These are phyloP conservation scores for Amphibalanus amphitrite DNA, from an alignment of 1,140 invertebrate genomes.

Conservation along the genomic window DNA sequence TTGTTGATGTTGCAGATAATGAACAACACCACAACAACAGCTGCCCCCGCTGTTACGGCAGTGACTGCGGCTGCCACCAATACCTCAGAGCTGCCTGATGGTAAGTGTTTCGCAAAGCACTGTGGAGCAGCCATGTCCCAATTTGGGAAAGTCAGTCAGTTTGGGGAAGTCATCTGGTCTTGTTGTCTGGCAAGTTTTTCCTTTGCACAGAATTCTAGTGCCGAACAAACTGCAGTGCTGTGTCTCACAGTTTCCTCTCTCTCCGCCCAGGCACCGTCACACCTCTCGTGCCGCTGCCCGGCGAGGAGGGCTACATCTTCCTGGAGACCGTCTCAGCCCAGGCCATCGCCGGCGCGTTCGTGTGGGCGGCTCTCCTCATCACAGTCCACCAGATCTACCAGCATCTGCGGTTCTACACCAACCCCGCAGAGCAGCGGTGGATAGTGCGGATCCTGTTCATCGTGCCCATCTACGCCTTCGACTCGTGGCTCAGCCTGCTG, in stretches of 20 bases:
- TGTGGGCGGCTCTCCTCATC: slow-evolving; percentile 83
- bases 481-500: slow-evolving; percentile 93
- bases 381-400: slow-evolving; percentile 99
- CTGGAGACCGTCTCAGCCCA: slow-evolving; percentile 83
- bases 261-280: neutral
- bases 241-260: too few species aligned
- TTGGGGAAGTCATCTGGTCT: too few species aligned
- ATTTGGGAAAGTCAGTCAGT: too few species aligned
- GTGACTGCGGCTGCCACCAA: neutral
- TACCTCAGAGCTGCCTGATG: neutral
- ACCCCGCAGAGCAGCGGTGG: slow-evolving; percentile 96
- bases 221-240: too few species aligned
- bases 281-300: neutral
- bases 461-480: slow-evolving; percentile 95
- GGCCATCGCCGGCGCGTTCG: slow-evolving; percentile 86
- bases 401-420: slow-evolving; percentile 61
- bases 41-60: neutral
- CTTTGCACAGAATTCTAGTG: too few species aligned
- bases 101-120: neutral
- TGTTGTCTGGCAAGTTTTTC: too few species aligned
- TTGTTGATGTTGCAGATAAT: neutral
- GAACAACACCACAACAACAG: neutral
- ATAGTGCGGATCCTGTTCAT: slow-evolving; percentile 98
- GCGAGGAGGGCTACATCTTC: slow-evolving; percentile 34
- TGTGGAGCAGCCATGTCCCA: too few species aligned